phyloP scores from a whole-genome alignment of 2,888 invertebrate genomes.

The Yponomeuta cagnagella region DNA sequence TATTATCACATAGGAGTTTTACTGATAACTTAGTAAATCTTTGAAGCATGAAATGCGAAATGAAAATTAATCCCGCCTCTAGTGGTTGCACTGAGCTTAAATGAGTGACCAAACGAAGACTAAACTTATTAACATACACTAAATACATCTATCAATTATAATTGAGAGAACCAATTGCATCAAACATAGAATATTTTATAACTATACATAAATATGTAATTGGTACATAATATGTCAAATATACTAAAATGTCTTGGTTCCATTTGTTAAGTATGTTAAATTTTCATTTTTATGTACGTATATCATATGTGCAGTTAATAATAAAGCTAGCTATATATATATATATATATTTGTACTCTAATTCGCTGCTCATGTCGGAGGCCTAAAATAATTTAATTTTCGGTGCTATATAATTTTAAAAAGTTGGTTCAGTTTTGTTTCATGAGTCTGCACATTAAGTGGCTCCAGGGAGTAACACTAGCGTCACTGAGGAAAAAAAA shows the following conservation, averaged over 20 bases:
- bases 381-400: neutral
- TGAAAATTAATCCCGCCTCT: constrained; percentile 45
- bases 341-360: neutral
- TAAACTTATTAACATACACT: constrained; percentile 16
- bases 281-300: neutral
- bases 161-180: neutral
- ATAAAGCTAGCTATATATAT: neutral
- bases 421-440: neutral
- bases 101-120: constrained; percentile 30
- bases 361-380: neutral
- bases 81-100: constrained; percentile 52
- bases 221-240: neutral
- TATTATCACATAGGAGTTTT: constrained; percentile 73
- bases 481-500: too few species aligned
- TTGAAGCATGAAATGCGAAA: constrained; percentile 64
- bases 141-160: constrained; percentile 7
- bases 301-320: neutral
- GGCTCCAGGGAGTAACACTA: too few species aligned
- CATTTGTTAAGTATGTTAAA: neutral
- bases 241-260: too few species aligned
- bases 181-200: neutral
- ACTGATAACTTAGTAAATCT: constrained; percentile 70
- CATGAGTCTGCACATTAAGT: neutral
- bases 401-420: constrained; percentile 2
- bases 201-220: neutral